Evolutionary conservation across 2,113 vertebrate species (phyloP).

Genomic region (Dicrurus megarhynchus): DNA sequence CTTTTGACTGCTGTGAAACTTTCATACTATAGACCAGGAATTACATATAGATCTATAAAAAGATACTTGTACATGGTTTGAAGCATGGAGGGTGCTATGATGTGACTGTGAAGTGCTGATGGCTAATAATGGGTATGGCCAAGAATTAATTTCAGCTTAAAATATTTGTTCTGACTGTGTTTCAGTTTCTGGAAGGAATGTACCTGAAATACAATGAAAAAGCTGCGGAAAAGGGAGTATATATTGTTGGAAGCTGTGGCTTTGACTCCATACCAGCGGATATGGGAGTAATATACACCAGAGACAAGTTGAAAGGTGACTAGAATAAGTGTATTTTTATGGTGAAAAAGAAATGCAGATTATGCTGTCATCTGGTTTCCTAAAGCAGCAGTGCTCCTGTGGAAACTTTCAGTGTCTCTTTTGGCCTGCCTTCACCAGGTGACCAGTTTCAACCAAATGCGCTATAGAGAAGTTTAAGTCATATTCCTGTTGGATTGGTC

Average conservation of each 20-base stretch:
- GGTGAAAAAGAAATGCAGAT: neutral
- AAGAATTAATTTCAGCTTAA: neutral
- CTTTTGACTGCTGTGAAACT: neutral
- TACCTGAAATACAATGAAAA: slow-evolving; percentile 84
- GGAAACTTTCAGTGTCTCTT: neutral
- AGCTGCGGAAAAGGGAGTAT: slow-evolving; percentile 88
- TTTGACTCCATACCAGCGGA: slow-evolving; percentile 97
- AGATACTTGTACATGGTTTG: neutral
- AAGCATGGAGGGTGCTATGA: neutral
- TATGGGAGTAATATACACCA: slow-evolving; percentile 91
- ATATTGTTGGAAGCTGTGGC: slow-evolving; percentile 91
- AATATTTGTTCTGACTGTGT: slow-evolving; percentile 35
- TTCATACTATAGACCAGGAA: neutral
- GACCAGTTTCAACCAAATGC: neutral
- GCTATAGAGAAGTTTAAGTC: neutral
- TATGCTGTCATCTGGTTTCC: neutral
- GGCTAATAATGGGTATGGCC: neutral
- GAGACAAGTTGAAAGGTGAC: slow-evolving; percentile 88
- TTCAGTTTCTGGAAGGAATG: slow-evolving; percentile 92
- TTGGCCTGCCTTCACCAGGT: neutral
- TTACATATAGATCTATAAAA: neutral
- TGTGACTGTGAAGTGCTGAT: fast-evolving
- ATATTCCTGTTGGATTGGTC: neutral
- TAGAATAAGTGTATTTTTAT: neutral
- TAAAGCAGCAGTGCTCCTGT: neutral